A percentile compares a stretch with the other conserved stretches of the same genome.
These are phyloP conservation scores for Phyllostomus discolor DNA, from an alignment of 2,113 vertebrate species.

Conservation along the genomic window DNA sequence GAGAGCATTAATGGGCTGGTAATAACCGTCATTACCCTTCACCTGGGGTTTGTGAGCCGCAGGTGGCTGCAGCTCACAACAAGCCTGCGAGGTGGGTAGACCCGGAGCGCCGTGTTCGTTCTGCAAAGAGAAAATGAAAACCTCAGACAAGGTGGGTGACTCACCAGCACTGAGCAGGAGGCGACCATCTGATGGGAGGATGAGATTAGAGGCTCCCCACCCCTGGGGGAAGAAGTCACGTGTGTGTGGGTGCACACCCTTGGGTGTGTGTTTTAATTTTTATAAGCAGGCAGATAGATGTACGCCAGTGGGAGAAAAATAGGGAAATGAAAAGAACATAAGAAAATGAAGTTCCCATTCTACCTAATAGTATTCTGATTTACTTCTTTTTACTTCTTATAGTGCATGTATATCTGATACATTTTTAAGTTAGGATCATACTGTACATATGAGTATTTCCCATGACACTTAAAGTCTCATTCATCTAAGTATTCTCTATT, in stretches of 20 bases:
- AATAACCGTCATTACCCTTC: slow-evolving; percentile 17
- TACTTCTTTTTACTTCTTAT: neutral
- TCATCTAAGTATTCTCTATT: neutral
- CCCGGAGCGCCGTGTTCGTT: neutral
- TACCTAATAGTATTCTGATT: slow-evolving; percentile 1
- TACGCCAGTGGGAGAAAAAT: neutral
- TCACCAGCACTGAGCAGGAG: neutral
- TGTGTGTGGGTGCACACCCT: rapidly evolving
- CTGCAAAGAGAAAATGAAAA: slow-evolving; percentile 13
- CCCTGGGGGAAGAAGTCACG: neutral
- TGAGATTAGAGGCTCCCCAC: neutral
- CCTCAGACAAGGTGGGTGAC: neutral
- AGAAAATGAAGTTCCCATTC: neutral
- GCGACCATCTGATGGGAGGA: neutral
- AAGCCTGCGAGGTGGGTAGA: neutral
- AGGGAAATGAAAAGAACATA: neutral
- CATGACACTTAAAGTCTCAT: neutral
- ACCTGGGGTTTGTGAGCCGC: slow-evolving; percentile 1
- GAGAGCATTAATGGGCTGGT: neutral
- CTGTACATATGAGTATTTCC: neutral
- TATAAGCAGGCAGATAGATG: neutral
- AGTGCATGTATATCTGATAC: neutral
- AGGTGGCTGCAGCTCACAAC: neutral
- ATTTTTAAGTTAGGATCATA: neutral
- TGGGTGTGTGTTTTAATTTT: neutral